A percentile compares a stretch with the other conserved stretches of the same genome.
Evolutionary conservation across 2,113 vertebrate species (phyloP).

Genomic region (Ptychochromis oligacanthus): DNA sequence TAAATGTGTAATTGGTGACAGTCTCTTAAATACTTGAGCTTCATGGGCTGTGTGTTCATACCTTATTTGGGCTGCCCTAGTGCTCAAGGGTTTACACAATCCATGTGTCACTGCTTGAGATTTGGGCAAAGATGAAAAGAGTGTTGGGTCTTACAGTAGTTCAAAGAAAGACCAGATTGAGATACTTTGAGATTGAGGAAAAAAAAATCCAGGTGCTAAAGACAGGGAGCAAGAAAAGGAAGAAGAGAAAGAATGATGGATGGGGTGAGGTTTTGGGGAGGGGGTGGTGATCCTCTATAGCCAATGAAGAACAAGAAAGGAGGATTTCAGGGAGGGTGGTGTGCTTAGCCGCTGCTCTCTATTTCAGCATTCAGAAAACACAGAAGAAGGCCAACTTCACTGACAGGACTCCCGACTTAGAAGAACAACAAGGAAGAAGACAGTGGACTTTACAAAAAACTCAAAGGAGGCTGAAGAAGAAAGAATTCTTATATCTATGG

Average conservation of each 20-base stretch:
- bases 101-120: constrained; percentile 69
- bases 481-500: not conserved
- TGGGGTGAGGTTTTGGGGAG: constrained; percentile 61
- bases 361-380: constrained; percentile 38
- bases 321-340: constrained; percentile 70
- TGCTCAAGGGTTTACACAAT: constrained; percentile 67
- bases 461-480: constrained; percentile 4
- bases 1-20: constrained; percentile 52
- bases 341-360: constrained; percentile 42
- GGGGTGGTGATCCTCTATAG: constrained; percentile 66
- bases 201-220: constrained; percentile 16
- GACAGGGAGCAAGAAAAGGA: constrained; percentile 26
- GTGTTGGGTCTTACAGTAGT: constrained; percentile 6
- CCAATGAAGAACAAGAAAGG: constrained; percentile 75
- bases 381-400: constrained; percentile 13
- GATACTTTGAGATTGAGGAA: not conserved
- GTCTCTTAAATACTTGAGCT: constrained; percentile 54
- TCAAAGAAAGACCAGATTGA: constrained; percentile 18
- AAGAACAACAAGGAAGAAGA: constrained; percentile 16
- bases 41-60: constrained; percentile 64
- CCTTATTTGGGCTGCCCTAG: constrained; percentile 78
- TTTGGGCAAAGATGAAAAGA: constrained; percentile 48
- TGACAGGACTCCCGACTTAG: not conserved
- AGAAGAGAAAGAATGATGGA: constrained; percentile 55
- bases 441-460: not conserved